A percentile compares a stretch with the other conserved stretches of the same genome.
phyloP scores from a whole-genome alignment of 2,888 invertebrate species.

The Podotricha telesiphe region DNA sequence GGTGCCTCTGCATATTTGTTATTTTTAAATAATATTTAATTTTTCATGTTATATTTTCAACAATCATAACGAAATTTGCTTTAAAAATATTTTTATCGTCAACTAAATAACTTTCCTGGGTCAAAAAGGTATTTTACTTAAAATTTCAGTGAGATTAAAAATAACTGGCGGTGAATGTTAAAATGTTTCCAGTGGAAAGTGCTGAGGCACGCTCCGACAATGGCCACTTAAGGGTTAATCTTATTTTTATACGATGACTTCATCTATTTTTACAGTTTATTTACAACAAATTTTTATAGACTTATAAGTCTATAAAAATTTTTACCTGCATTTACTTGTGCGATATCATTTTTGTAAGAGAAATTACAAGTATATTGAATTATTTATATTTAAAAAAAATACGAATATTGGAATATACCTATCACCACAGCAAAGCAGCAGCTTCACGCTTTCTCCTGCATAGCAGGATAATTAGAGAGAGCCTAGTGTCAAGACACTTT shows the following conservation, averaged over 20 bases:
- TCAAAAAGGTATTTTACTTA: slow-evolving; percentile 11
- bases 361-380: no score
- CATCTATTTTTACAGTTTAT: slow-evolving; percentile 15
- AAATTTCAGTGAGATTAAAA: slow-evolving; percentile 17
- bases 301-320: not conserved
- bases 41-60: not conserved
- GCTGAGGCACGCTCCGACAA: slow-evolving; percentile 10
- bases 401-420: no score
- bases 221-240: slow-evolving; percentile 17
- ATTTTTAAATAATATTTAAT: not conserved
- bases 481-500: no score
- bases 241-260: slow-evolving; percentile 20
- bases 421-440: no score
- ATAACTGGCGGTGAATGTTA: slow-evolving; percentile 13
- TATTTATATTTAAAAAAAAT: no score
- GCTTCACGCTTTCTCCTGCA: no score
- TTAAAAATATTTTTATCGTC: not conserved
- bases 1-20: not conserved
- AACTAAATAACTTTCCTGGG: slow-evolving; percentile 12
- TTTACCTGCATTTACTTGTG: not conserved
- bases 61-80: not conserved
- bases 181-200: slow-evolving; percentile 15
- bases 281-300: not conserved
- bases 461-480: no score
- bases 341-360: not conserved